Percentiles rank a stretch among this genome's conserved stretches.
These are phyloP conservation scores for Acanthaster planci DNA, from an alignment of 35 echinoderm and acorn worm species.

Conservation along the genomic window DNA sequence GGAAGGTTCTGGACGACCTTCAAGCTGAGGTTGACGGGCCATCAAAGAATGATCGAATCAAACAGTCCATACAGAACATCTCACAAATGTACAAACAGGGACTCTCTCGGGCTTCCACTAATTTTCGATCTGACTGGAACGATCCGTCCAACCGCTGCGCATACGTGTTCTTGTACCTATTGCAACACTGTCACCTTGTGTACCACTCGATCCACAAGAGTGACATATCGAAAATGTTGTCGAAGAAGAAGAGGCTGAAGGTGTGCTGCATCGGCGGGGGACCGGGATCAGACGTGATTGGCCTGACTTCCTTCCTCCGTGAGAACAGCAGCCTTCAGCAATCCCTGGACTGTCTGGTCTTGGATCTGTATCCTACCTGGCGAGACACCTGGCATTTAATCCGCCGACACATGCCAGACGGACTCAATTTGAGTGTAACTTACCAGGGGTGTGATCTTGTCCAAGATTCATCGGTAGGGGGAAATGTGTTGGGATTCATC, in stretches of 20 bases:
- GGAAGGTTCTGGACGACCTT: neutral
- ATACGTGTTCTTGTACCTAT: neutral
- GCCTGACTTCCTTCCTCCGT: neutral
- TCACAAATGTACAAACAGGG: neutral
- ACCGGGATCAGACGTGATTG: neutral
- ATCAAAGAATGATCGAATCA: neutral
- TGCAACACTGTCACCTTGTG: neutral
- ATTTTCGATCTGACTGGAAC: neutral
- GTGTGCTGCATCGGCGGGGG: constrained; percentile 7
- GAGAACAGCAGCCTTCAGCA: neutral
- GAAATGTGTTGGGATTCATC: neutral
- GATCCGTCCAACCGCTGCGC: constrained; percentile 8
- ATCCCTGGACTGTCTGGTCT: neutral
- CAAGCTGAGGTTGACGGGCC: neutral
- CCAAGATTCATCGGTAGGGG: neutral
- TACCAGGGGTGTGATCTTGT: neutral
- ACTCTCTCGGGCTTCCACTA: neutral
- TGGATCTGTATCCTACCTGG: constrained; percentile 10
- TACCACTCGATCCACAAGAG: neutral
- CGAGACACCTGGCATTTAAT: neutral
- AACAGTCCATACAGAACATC: neutral
- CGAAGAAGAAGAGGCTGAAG: neutral
- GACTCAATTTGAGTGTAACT: neutral
- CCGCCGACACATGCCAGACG: neutral
- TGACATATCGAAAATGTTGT: neutral